Conservation (phyloP, 2,888 invertebrate species). For the Scaptomyza cyrtandrae region DNA sequence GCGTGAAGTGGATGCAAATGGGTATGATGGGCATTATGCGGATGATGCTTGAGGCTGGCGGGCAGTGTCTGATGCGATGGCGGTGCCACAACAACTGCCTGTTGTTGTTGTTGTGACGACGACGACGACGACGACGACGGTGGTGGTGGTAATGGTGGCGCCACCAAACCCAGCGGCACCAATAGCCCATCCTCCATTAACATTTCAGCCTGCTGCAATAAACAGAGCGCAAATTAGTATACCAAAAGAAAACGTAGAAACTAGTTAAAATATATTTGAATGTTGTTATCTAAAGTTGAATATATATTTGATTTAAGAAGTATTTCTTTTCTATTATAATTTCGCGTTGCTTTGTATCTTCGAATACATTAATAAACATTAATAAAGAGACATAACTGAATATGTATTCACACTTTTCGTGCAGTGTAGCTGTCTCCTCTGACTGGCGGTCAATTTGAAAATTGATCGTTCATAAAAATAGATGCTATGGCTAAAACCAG, state of each 20-base stretch:
- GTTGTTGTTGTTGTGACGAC: constrained; percentile 9
- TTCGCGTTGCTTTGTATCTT: no score
- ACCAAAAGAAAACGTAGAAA: background rate
- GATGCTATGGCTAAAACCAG: constrained; percentile 59
- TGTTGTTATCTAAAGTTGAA: no score
- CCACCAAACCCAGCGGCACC: constrained; percentile 59
- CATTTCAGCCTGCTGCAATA: constrained; percentile 77
- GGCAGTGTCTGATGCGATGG: constrained; percentile 57
- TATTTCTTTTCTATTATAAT: no score
- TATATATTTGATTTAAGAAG: no score
- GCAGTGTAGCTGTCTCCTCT: constrained; percentile 1
- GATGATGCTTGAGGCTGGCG: constrained; percentile 84
- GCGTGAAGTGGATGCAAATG: background rate
- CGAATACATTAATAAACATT: no score
- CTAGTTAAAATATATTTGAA: no score
- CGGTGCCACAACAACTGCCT: constrained; percentile 5
- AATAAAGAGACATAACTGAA: no score
- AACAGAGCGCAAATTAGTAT: constrained; percentile 6
- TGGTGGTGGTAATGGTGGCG: constrained; percentile 47
- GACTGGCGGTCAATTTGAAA: constrained; percentile 60
- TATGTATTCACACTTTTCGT: no score
- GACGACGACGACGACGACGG: constrained; percentile 41
- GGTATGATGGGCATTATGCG: constrained; percentile 11
- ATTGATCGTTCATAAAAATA: constrained; percentile 74
- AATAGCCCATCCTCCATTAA: constrained; percentile 75